These are phyloP conservation scores for Cataglyphis hispanica DNA, from an alignment of 1,140 invertebrate species.

Conservation along the genomic window DNA sequence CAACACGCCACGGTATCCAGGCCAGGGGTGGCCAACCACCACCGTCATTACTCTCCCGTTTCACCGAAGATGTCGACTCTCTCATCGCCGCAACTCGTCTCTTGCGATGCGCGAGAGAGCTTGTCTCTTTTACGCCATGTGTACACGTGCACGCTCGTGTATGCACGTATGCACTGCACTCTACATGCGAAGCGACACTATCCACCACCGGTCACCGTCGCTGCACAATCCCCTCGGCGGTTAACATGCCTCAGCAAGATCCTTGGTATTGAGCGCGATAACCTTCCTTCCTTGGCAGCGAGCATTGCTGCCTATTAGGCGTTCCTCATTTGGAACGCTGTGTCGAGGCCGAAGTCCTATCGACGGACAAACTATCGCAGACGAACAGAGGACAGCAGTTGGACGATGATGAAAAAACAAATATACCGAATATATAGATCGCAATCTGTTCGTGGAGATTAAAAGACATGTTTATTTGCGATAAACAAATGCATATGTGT, in stretches of 20 bases:
- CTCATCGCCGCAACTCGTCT: slow-evolving; percentile 36
- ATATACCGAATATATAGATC: not conserved
- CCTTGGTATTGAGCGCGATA: slow-evolving; percentile 65
- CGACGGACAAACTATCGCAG: slow-evolving; percentile 15
- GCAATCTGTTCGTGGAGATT: not conserved
- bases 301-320: slow-evolving; percentile 42
- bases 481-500: not conserved
- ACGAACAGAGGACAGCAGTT: not conserved
- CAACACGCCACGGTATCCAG: slow-evolving; percentile 82
- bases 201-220: not conserved
- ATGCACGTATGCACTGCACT: not conserved
- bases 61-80: slow-evolving; percentile 34
- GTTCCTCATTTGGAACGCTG: slow-evolving; percentile 56
- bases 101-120: slow-evolving; percentile 31
- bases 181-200: slow-evolving; percentile 13
- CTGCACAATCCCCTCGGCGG: slow-evolving; percentile 36
- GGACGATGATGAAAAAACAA: slow-evolving; percentile 22
- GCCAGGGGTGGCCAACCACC: slow-evolving; percentile 82
- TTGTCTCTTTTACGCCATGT: not conserved
- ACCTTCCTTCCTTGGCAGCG: slow-evolving; percentile 68
- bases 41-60: slow-evolving; percentile 16
- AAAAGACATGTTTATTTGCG: not conserved
- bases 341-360: slow-evolving; percentile 43
- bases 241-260: slow-evolving; percentile 50
- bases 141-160: not conserved